Conservation (phyloP, 1,140 invertebrate species). For the Varroa destructor region DNA sequence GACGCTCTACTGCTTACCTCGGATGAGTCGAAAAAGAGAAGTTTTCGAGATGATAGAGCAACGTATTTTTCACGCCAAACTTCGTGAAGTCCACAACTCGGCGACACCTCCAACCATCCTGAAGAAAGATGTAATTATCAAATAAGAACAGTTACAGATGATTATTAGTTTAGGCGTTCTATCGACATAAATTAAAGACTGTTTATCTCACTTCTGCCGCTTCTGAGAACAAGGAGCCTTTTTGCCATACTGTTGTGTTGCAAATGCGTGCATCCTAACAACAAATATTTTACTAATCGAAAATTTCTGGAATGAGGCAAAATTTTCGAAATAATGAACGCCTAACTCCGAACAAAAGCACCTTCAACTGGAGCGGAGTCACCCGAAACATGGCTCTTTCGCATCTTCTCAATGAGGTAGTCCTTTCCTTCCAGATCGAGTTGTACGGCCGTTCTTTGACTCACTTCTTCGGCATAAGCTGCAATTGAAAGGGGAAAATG, state of each 20-base stretch:
- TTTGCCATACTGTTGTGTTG: no score
- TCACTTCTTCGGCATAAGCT: slow-evolving; percentile 15
- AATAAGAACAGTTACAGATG: no score
- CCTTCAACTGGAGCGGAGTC: slow-evolving; percentile 6
- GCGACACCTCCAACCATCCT: slow-evolving; percentile 12
- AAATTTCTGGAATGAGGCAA: no score
- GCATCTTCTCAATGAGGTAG: slow-evolving; percentile 18
- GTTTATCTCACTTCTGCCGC: no score
- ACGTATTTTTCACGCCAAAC: slow-evolving; percentile 6
- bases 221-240: no score
- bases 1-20: neutral
- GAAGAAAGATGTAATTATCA: neutral
- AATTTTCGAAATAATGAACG: no score
- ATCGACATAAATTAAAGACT: no score
- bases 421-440: slow-evolving; percentile 9
- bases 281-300: no score
- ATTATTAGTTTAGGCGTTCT: no score
- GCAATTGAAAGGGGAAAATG: neutral
- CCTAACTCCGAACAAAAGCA: neutral
- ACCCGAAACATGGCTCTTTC: neutral
- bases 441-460: neutral
- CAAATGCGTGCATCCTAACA: no score
- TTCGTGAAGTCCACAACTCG: neutral
- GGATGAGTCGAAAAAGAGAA: slow-evolving; percentile 3
- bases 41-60: neutral